phyloP scores from a whole-genome alignment of 1,140 invertebrate species.

The Papilio machaon region DNA sequence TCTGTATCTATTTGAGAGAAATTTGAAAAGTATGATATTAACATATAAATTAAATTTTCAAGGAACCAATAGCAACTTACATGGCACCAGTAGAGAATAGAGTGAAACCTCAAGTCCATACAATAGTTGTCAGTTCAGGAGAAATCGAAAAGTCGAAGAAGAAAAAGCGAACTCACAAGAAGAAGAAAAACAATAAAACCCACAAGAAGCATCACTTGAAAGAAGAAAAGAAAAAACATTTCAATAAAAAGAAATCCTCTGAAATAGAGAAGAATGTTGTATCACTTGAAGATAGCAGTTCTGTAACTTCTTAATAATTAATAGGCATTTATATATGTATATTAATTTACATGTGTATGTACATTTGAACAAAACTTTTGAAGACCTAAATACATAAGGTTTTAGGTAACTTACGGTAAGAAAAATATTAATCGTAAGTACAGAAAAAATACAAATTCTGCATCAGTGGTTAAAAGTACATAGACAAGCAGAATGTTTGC shows the following conservation, averaged over 20 bases:
- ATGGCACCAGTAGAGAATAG: constrained; percentile 63
- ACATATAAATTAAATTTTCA: constrained; percentile 1
- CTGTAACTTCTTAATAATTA: constrained; percentile 20
- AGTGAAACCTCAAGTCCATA: constrained; percentile 44
- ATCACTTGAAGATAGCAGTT: constrained; percentile 59
- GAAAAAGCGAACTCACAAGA: constrained; percentile 47
- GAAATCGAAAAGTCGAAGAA: constrained; percentile 48
- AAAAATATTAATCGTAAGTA: no score
- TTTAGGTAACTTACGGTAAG: background rate
- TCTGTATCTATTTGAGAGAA: no score
- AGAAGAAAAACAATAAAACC: constrained; percentile 40
- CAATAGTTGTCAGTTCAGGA: constrained; percentile 40
- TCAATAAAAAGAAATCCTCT: constrained; percentile 49
- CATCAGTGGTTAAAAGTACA: no score
- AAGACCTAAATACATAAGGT: background rate
- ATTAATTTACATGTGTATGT: background rate
- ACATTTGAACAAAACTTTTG: background rate
- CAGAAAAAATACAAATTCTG: no score
- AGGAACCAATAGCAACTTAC: constrained; percentile 62
- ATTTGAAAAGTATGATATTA: no score
- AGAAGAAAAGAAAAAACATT: constrained; percentile 55
- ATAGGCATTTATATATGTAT: background rate
- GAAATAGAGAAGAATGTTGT: constrained; percentile 60
- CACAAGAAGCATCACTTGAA: constrained; percentile 50
- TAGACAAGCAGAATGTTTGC: no score